Base-by-base conservation (phyloP, 2,888 invertebrate genomes). In the Steinernema hermaphroditum region DNA sequence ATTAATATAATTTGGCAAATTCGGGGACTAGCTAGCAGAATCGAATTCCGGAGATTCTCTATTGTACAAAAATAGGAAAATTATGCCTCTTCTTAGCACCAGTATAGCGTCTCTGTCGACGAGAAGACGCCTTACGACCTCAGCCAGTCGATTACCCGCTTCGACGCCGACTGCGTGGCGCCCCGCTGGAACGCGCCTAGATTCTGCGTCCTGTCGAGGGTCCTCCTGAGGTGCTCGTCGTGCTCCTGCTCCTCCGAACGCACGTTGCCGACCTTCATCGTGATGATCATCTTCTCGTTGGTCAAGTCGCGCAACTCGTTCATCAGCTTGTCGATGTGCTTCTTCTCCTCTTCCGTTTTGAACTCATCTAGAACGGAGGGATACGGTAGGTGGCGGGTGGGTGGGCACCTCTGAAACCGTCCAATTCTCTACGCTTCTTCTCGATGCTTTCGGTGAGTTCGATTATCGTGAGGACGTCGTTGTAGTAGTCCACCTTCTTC, bases 311-410 rank as follows among this genome's bases (percentile, higher is more conserved):
- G 71, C 49, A 80, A 80, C 54, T 80, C 72, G 32, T 75, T 74
- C 79, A 82, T 82, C 44, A 82, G 68, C 29, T 74, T 69, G 71
- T 83, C 81, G 46, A 77, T 82, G 49, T 74, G 74, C 24, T 73
- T 50, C 70, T 83, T 84, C 44, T 83, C 82, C 34, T 80, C 80
- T 37, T 77, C 77, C 0, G 80, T 75, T 71, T 77, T 78, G 71
- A 68, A 22, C 24, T 76, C 75, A 43, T 72, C 75, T 72, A 68
- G 74, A 77, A 46, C n/a, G 22, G n/a, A n/a, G n/a, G n/a, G n/a
- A n/a, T n/a, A n/a, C n/a, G n/a, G 24, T 19, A n/a, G 27, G n/a
- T n/a, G n/a, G n/a, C n/a, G 24, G 54, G 4, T 8, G 6, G 6
- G 27, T 6, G 16, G n/a, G 9, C 19, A 69, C 70, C 46, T 24